Evolutionary conservation across 1,140 invertebrate species (phyloP), one percentile per base, ranked within the genome.

Genomic region (Eriocheir sinensis): DNA sequence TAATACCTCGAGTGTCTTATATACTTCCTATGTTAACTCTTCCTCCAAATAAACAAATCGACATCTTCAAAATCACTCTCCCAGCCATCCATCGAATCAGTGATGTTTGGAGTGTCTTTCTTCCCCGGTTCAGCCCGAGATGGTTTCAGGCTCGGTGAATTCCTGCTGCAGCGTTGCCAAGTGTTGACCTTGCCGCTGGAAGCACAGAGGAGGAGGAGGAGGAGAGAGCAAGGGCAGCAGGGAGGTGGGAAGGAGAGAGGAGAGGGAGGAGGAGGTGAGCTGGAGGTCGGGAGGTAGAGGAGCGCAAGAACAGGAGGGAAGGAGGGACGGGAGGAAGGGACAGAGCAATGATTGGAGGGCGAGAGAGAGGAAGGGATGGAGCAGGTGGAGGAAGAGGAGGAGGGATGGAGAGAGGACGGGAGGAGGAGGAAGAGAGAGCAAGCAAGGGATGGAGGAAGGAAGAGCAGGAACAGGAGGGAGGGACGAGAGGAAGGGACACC

Each of bases 161-260:
- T 72, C 60, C 60, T 72, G 21, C 21, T n/a, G 60, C 60, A 72
- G 60, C n/a, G 60, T 72, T 72, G 60, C 60, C 60, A 72, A 72
- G 60, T n/a, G 60, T 72, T 72, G 60, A 72, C 60, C 60, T 72
- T 72, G 60, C 60, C 60, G 60, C 60, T 72, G 60, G 60, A 72
- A 72, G 60, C 27, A 72, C 21, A n/a, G 60, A 72, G 60, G n/a
- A 8, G 60, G 60, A 72, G 60, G n/a, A n/a, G n/a, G n/a, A n/a
- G 21, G 60, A 72, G 27, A n/a, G 60, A 21, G 27, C 60, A n/a
- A n/a, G 60, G 12, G 44, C 4, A n/a, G 44, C 4, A 8, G 15
- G 15, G 44, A 8, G 44, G 44, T 4, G 8, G 60, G 60, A n/a
- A 6, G 44, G 44, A 15, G 44, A 48, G 15, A 48, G 15, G 44